Evolutionary conservation across 1,140 invertebrate genomes (phyloP), one percentile per base, ranked within the genome.

Genomic region (Cyphomyrmex costatus): DNA sequence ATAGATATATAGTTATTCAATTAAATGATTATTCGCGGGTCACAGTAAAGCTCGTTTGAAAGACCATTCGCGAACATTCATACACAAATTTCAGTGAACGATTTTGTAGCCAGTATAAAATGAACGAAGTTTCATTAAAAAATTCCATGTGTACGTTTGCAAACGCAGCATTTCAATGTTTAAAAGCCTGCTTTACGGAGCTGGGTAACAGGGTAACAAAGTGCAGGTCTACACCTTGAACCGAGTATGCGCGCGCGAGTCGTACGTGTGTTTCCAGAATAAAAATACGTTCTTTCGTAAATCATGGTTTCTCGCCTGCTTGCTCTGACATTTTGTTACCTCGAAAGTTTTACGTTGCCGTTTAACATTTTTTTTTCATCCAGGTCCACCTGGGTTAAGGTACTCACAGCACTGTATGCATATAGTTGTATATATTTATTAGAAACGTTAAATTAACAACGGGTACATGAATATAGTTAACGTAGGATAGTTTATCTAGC

Each of bases 271-370:
- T 33, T 83, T 74, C 66, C 24, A 49, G 53, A 74, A 83, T 83
- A 83, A 83, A 83, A 83, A 83, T 61, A 83, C 24, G 36, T 56
- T 58, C 27, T 83, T 83, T 73, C 66, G 79, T 82, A 82, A 73
- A 73, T 82, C 79, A 82, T 82, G 36, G 66, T 82, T 82, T 82
- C 66, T 58, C 66, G 53, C 49, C 65, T 71, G 65, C 66, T 60
- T 73, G 36, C 51, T 12, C 24, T 30, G 51, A 60, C 53, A n/a
- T 65, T 80, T 70, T 42, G 68, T 83, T 83, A 73, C 36, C 79
- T 46, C 19, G n/a, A 71, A 58, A 83, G 27, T 83, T 83, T 73
- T 60, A 73, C 68, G 36, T 60, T 49, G n/a, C 16, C 53, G 24
- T 83, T 83, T 73, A 73, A 83, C 79, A 60, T 60, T 83, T 68